Conservation (phyloP, 2,888 invertebrate genomes). For the Thymelicus lineola region DNA sequence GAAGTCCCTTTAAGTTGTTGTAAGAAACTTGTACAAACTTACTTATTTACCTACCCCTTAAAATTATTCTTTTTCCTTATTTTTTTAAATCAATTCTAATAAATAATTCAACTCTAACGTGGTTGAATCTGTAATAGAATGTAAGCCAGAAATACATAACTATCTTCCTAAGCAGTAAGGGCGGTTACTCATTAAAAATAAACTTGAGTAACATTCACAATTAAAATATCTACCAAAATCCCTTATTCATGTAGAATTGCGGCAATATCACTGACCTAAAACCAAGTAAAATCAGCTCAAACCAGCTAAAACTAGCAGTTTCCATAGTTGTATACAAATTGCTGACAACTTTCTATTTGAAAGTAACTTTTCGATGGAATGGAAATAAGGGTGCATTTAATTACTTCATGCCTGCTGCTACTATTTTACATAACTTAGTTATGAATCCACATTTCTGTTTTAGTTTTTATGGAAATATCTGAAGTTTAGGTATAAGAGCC, state of each 20-base stretch:
- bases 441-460: too few species aligned
- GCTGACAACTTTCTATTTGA: conserved; percentile 14
- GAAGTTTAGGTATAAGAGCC: too few species aligned
- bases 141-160: neutral
- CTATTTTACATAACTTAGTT: neutral
- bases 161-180: too few species aligned
- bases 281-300: neutral
- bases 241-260: conserved; percentile 11
- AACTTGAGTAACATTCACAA: too few species aligned
- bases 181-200: too few species aligned
- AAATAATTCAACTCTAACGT: too few species aligned
- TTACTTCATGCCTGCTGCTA: neutral
- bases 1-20: too few species aligned
- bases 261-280: conserved; percentile 28
- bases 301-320: conserved; percentile 4
- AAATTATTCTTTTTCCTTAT: too few species aligned
- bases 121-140: neutral
- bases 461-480: too few species aligned
- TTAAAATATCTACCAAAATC: neutral
- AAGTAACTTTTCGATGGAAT: conserved; percentile 20
- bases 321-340: neutral
- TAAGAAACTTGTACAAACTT: too few species aligned
- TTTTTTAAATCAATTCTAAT: too few species aligned
- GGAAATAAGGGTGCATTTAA: conserved; percentile 8
- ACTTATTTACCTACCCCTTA: too few species aligned